phyloP scores from a whole-genome alignment of 2,113 vertebrate species.

The Tupaia tana region DNA sequence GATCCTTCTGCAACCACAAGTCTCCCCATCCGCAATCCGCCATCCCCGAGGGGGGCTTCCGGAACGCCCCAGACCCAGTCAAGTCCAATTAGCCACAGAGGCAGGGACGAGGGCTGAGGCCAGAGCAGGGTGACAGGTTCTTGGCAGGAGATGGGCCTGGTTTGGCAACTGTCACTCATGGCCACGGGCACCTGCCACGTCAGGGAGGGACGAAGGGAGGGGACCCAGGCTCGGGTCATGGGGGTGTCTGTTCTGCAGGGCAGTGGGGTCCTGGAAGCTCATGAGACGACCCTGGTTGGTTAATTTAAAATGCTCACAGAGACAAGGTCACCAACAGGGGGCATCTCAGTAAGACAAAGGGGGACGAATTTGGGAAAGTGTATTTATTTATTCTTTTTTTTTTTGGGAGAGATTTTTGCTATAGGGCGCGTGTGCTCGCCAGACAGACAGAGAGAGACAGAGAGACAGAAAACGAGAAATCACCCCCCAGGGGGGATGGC shows the following conservation, averaged over 20 bases:
- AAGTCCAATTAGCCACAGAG: conserved; percentile 84
- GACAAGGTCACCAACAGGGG: too few species aligned
- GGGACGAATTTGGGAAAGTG: too few species aligned
- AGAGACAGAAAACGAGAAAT: too few species aligned
- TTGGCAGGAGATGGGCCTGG: not conserved
- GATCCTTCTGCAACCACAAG: conserved; percentile 62
- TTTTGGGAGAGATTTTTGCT: too few species aligned
- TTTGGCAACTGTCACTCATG: accelerated
- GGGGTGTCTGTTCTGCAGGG: not conserved
- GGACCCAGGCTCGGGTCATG: not conserved
- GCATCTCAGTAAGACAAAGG: not conserved
- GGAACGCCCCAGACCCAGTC: conserved; percentile 82
- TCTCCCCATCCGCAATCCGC: too few species aligned
- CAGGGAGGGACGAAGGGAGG: not conserved
- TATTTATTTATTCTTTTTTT: too few species aligned
- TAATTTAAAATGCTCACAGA: not conserved
- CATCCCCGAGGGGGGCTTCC: conserved; percentile 67
- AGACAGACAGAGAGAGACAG: too few species aligned
- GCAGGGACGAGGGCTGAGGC: conserved; percentile 81
- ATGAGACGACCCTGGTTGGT: not conserved
- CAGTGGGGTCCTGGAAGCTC: not conserved
- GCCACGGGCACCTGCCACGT: accelerated
- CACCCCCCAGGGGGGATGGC: too few species aligned
- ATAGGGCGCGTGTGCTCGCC: too few species aligned
- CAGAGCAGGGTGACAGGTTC: conserved; percentile 53